These are phyloP conservation scores for Calidris pugnax DNA, from an alignment of 2,113 vertebrate genomes.

Conservation along the genomic window DNA sequence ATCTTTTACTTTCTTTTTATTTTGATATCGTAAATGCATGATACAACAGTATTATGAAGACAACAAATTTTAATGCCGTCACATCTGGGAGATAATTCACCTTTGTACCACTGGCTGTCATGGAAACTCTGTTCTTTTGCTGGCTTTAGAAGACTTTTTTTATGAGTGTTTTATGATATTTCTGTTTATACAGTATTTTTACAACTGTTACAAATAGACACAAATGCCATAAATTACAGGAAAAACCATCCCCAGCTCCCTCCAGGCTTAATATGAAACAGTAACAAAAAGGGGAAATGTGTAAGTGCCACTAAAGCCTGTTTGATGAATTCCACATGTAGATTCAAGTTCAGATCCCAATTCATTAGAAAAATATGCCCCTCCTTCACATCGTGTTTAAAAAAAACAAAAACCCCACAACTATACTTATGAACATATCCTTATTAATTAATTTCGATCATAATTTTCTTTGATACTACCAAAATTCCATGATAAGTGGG, in stretches of 20 bases:
- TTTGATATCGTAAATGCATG: slow-evolving; percentile 43
- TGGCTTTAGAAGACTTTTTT: slow-evolving; percentile 51
- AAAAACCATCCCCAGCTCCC: slow-evolving; percentile 51
- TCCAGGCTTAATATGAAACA: slow-evolving; percentile 69
- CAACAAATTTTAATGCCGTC: slow-evolving; percentile 32
- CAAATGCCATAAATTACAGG: slow-evolving; percentile 69
- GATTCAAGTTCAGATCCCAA: neutral
- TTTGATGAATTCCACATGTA: slow-evolving; percentile 71
- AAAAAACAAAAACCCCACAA: neutral
- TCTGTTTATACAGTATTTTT: slow-evolving; percentile 74
- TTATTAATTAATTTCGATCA: neutral
- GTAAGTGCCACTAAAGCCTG: slow-evolving; percentile 40
- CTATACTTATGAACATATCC: neutral
- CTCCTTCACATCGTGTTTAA: neutral
- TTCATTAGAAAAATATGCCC: neutral
- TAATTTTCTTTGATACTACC: neutral
- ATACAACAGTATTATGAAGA: slow-evolving; percentile 17
- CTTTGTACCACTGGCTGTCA: slow-evolving; percentile 46
- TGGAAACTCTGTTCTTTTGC: slow-evolving; percentile 57
- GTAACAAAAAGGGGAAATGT: slow-evolving; percentile 67
- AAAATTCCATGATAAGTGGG: rapidly evolving
- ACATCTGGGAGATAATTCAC: slow-evolving; percentile 23
- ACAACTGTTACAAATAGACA: slow-evolving; percentile 73
- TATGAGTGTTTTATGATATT: slow-evolving; percentile 71
- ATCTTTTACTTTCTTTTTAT: slow-evolving; percentile 35